phyloP scores from a whole-genome alignment of 2,888 invertebrate species.

The Euzophera pinguis region DNA sequence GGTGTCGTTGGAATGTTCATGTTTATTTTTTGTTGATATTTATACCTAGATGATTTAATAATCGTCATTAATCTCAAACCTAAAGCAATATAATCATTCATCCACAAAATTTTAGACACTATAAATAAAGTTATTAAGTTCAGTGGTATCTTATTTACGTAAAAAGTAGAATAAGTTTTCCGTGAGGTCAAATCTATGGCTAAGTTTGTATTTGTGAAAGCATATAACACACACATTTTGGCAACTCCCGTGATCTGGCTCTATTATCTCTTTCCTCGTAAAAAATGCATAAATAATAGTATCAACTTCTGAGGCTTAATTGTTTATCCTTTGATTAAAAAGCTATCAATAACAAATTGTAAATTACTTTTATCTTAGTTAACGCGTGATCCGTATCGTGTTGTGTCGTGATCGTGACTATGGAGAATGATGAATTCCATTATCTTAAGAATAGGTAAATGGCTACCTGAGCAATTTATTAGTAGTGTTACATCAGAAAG shows the following conservation, averaged over 20 bases:
- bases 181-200: no score
- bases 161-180: no score
- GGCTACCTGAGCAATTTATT: conserved; percentile 6
- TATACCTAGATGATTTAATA: neutral
- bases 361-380: conserved; percentile 1
- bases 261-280: no score
- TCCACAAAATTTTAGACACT: no score
- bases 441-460: neutral
- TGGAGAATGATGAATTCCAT: conserved; percentile 4
- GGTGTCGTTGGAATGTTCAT: neutral
- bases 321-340: neutral
- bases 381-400: neutral
- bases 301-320: neutral
- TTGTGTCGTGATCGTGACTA: conserved; percentile 1
- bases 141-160: no score
- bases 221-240: no score
- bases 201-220: no score
- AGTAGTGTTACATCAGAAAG: conserved; percentile 3
- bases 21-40: neutral
- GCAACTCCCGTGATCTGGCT: no score
- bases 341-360: neutral
- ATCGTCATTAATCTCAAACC: no score
- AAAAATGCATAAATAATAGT: no score
- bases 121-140: no score
- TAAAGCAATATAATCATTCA: no score